phyloP scores from a whole-genome alignment of 2,888 invertebrate genomes.

The Stratiomys singularior region DNA sequence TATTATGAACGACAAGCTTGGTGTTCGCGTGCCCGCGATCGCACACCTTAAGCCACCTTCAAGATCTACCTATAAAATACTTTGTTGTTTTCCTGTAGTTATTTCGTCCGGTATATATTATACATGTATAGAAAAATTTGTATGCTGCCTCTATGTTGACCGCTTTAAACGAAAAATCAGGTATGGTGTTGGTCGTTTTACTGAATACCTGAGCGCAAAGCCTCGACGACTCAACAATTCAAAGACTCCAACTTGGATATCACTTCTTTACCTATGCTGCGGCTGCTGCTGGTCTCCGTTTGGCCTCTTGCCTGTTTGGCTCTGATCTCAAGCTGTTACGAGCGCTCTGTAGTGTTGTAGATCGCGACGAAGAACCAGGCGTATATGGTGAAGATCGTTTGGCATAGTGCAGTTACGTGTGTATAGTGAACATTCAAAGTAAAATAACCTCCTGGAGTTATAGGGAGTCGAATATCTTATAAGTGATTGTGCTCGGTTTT shows the following conservation, averaged over 20 bases:
- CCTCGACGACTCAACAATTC: not conserved
- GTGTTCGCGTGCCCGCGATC: constrained; percentile 36
- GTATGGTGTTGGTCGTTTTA: constrained; percentile 7
- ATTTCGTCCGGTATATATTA: too few relatives aligned
- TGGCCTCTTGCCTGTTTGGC: not conserved
- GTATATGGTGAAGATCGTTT: constrained; percentile 23
- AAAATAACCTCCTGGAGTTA: constrained; percentile 26
- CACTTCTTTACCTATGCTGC: constrained; percentile 4
- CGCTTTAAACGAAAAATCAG: not conserved
- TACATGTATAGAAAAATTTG: not conserved
- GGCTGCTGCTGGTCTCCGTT: constrained; percentile 7
- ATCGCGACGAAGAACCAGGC: constrained; percentile 19
- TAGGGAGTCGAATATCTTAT: constrained; percentile 29
- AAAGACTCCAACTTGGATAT: constrained; percentile 19
- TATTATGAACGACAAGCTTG: constrained; percentile 20
- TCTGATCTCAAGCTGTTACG: constrained; percentile 30
- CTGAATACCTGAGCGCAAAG: constrained; percentile 10
- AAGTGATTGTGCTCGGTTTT: constrained; percentile 26
- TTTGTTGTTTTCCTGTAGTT: constrained; percentile 32
- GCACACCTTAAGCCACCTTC: constrained; percentile 37
- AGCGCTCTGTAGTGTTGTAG: not conserved
- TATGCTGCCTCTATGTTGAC: constrained; percentile 7
- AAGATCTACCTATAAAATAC: constrained; percentile 32
- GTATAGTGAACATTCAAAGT: constrained; percentile 3
- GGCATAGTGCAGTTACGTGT: not conserved